Percentiles rank a stretch among this genome's conserved stretches.
Conservation (phyloP, 2,797 vertebrate genomes). For the Neosilurus mollespiculum region DNA sequence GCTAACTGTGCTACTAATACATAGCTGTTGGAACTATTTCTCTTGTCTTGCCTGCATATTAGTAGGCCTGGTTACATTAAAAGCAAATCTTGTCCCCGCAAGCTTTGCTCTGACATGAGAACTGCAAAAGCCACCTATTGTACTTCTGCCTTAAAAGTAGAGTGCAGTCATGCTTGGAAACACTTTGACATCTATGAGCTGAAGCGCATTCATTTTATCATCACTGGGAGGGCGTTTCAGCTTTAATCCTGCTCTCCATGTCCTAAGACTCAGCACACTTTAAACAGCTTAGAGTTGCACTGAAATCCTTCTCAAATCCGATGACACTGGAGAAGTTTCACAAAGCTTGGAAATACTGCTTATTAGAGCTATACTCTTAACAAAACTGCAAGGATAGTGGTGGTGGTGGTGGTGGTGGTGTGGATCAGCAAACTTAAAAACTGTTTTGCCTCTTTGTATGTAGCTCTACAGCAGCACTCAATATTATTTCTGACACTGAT, state of each 20-base stretch:
- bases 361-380: slow-evolving; percentile 38
- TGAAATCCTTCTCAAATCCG: slow-evolving; percentile 41
- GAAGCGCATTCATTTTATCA: slow-evolving; percentile 47
- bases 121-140: slow-evolving; percentile 47
- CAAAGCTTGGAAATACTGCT: slow-evolving; percentile 43
- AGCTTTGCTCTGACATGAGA: slow-evolving; percentile 40
- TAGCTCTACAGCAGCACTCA: not conserved
- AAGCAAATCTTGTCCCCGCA: slow-evolving; percentile 42
- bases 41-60: slow-evolving; percentile 6
- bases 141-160: slow-evolving; percentile 34
- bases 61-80: slow-evolving; percentile 20
- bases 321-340: slow-evolving; percentile 43
- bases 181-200: slow-evolving; percentile 48
- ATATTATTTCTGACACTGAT: not conserved
- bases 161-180: slow-evolving; percentile 42
- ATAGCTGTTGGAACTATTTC: not conserved
- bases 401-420: not conserved
- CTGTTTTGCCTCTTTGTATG: not conserved
- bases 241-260: slow-evolving; percentile 49
- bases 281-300: slow-evolving; percentile 47
- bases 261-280: slow-evolving; percentile 49
- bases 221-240: slow-evolving; percentile 45
- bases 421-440: not conserved
- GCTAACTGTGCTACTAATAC: not conserved
- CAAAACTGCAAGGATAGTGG: slow-evolving; percentile 27